Evolutionary conservation across 2,888 invertebrate species (phyloP), one percentile per base, ranked within the genome.

Genomic region (Drosophila vallismaia): DNA sequence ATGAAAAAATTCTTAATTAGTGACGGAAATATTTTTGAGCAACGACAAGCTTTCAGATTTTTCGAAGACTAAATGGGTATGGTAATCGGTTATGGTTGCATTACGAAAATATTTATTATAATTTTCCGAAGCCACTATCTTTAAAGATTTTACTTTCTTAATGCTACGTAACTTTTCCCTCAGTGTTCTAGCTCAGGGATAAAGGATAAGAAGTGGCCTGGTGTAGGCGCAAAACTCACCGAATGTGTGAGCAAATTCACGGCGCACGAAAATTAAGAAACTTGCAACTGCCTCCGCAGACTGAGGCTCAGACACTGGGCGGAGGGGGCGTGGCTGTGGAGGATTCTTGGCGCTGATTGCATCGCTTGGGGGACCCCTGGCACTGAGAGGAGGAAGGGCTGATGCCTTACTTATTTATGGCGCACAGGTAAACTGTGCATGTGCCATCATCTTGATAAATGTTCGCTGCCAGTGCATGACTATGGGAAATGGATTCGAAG

Each of bases 211-310:
- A 46, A 62, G 62, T 48, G 48, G 52, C 62, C 45, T 7, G 33
- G 36, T 33, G 53, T 55, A 59, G 73, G 66, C 66, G 55, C 66
- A 49, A 49, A 52, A 29, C 57, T 36, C 31, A 28, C 53, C 49
- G 62, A 55, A 45, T 52, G 45, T 74, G 74, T 64, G 66, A 54
- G 71, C 55, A 71, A 80, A 86, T 83, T 71, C 72, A 73, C 78
- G 68, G 51, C 77, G 66, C 68, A 49, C 74, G 77, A 73, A 77
- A 81, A 83, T 83, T 79, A 84, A 81, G 77, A 86, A 86, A 83
- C 71, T 86, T 84, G 63, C 74, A 71, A 50, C 48, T 52, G 26
- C 28, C 45, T 6, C 14, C 38, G 24, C 33, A 62, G 62, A 50
- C 59, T 12, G 26, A 19, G 48, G 33, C 38, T 14, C 33, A 62